A percentile compares a stretch with the other conserved stretches of the same genome.
Evolutionary conservation across 1,140 invertebrate genomes (phyloP).

Genomic region (Tyrophagus putrescentiae): DNA sequence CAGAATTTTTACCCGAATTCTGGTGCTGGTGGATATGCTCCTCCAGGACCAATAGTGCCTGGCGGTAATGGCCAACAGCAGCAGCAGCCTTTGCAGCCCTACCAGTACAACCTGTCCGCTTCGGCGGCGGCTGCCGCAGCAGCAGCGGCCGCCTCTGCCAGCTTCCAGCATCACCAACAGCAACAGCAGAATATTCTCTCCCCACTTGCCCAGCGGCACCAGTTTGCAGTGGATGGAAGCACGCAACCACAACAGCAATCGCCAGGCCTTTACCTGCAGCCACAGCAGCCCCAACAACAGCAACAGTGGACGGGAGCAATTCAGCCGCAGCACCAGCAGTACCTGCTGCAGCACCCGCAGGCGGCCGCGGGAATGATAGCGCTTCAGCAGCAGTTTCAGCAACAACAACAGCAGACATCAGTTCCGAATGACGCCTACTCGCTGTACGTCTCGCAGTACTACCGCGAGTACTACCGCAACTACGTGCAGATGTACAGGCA

Average conservation of each 20-base stretch:
- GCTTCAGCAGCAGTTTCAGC: background rate
- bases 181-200: background rate
- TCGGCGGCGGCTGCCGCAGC: constrained; percentile 11
- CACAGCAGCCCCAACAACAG: background rate
- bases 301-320: background rate
- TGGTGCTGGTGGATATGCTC: background rate
- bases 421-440: background rate
- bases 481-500: background rate
- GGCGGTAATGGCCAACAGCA: background rate
- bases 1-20: background rate
- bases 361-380: background rate
- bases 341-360: background rate
- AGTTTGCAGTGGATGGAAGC: background rate
- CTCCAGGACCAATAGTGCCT: background rate
- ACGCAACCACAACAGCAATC: background rate
- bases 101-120: constrained; percentile 1
- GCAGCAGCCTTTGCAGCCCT: background rate
- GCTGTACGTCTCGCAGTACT: constrained; percentile 15
- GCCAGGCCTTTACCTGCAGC: background rate
- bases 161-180: constrained; percentile 5
- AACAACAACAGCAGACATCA: background rate
- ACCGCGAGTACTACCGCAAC: constrained; percentile 11
- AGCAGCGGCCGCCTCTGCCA: background rate
- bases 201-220: background rate
- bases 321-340: constrained; percentile 1